phyloP scores from a whole-genome alignment of 2,888 invertebrate species.

The Tinea pellionella region DNA sequence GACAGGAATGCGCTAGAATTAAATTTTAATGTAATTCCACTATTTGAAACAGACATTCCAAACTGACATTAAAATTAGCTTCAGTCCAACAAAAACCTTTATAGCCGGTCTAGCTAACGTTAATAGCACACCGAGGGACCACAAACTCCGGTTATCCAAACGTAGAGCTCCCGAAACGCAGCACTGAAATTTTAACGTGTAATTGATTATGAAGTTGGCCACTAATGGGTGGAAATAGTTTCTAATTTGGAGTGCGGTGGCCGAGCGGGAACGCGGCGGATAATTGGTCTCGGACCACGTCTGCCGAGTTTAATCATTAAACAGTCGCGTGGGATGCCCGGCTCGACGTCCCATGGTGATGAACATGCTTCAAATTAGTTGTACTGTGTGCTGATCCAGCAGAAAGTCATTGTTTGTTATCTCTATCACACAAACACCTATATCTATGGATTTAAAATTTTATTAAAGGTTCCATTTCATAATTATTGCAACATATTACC shows the following conservation, averaged over 20 bases:
- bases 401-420: not conserved
- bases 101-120: slow-evolving; percentile 34
- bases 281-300: slow-evolving; percentile 59
- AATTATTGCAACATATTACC: too few relatives aligned
- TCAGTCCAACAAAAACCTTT: slow-evolving; percentile 54
- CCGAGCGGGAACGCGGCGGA: slow-evolving; percentile 24
- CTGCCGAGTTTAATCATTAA: slow-evolving; percentile 54
- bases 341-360: not conserved
- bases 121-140: slow-evolving; percentile 62
- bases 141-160: slow-evolving; percentile 67
- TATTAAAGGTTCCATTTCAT: too few relatives aligned
- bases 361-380: slow-evolving; percentile 38
- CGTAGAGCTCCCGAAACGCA: slow-evolving; percentile 58
- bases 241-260: slow-evolving; percentile 62
- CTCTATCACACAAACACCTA: not conserved
- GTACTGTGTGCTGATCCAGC: slow-evolving; percentile 14
- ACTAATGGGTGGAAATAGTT: slow-evolving; percentile 67
- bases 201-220: slow-evolving; percentile 69
- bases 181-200: slow-evolving; percentile 63
- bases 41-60: slow-evolving; percentile 25
- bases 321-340: slow-evolving; percentile 31
- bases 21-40: not conserved
- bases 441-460: too few relatives aligned
- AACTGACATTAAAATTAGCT: slow-evolving; percentile 54
- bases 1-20: not conserved